Evolutionary conservation across 2,888 invertebrate genomes (phyloP).

Genomic region (Tetheella fluctuosa): DNA sequence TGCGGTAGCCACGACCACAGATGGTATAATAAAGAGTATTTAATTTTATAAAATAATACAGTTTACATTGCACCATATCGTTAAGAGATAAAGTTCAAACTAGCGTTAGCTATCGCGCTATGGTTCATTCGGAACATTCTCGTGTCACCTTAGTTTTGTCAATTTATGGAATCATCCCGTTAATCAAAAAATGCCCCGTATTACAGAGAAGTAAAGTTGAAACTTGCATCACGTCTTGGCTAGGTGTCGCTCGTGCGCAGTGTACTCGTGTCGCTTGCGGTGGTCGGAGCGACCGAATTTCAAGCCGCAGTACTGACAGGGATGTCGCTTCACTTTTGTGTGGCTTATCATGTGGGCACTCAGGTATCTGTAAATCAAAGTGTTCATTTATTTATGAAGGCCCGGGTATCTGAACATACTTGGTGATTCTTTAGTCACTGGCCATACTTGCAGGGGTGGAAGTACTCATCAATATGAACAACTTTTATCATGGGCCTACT

Average conservation of each 20-base stretch:
- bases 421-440: too few species aligned
- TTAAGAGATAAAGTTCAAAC: background rate
- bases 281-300: conserved; percentile 75
- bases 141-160: too few species aligned
- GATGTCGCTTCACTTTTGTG: conserved; percentile 65
- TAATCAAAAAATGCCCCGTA: background rate
- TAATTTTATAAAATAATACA: background rate
- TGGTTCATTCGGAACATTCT: background rate
- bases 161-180: too few species aligned
- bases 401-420: too few species aligned
- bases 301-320: conserved; percentile 71
- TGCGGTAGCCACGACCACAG: background rate
- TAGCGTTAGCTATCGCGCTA: background rate
- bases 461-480: too few species aligned
- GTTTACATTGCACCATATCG: background rate
- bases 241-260: conserved; percentile 62
- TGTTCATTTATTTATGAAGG: too few species aligned
- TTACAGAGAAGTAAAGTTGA: background rate
- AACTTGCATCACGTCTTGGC: conserved; percentile 4
- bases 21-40: background rate
- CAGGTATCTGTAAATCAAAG: conserved; percentile 50
- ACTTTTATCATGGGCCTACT: too few species aligned
- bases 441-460: too few species aligned
- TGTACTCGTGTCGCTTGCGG: conserved; percentile 69
- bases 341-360: conserved; percentile 67